Percentiles rank a stretch among this genome's conserved stretches.
These are phyloP conservation scores for Athrips mouffetella DNA, from an alignment of 2,888 invertebrate genomes.

Conservation along the genomic window DNA sequence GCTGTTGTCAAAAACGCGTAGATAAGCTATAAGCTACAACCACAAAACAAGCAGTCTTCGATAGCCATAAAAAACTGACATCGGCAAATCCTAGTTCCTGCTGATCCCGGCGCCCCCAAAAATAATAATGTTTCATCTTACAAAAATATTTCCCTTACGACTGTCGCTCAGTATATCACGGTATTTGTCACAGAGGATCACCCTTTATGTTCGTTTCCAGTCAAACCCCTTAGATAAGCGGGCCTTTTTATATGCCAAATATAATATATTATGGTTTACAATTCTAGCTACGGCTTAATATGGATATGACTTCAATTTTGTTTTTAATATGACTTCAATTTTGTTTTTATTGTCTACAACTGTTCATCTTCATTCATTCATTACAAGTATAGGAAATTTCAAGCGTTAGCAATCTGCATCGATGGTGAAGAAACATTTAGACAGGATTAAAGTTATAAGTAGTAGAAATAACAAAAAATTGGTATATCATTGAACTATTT, in stretches of 20 bases:
- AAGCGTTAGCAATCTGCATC: no score
- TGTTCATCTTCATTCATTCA: no score
- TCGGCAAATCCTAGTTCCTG: slow-evolving; percentile 67
- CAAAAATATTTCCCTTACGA: slow-evolving; percentile 78
- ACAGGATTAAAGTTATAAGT: no score
- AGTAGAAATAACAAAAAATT: no score
- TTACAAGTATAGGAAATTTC: no score
- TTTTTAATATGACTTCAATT: no score
- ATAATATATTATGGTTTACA: slow-evolving; percentile 79
- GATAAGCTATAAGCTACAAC: slow-evolving; percentile 24
- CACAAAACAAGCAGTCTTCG: slow-evolving; percentile 26
- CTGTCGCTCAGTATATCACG: slow-evolving; percentile 77
- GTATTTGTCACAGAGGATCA: slow-evolving; percentile 79
- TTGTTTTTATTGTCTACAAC: no score
- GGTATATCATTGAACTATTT: no score
- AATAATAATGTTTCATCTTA: slow-evolving; percentile 79
- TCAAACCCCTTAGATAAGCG: slow-evolving; percentile 79
- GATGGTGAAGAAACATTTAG: no score
- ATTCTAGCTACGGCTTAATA: slow-evolving; percentile 47
- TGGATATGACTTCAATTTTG: slow-evolving; percentile 46
- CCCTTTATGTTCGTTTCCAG: slow-evolving; percentile 79
- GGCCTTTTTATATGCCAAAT: slow-evolving; percentile 79
- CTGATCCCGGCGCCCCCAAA: slow-evolving; percentile 72
- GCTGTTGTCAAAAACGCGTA: slow-evolving; percentile 8
- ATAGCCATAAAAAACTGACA: slow-evolving; percentile 36